These are phyloP conservation scores for Oreochromis mossambicus DNA, from an alignment of 2,797 vertebrate genomes.

Conservation along the genomic window DNA sequence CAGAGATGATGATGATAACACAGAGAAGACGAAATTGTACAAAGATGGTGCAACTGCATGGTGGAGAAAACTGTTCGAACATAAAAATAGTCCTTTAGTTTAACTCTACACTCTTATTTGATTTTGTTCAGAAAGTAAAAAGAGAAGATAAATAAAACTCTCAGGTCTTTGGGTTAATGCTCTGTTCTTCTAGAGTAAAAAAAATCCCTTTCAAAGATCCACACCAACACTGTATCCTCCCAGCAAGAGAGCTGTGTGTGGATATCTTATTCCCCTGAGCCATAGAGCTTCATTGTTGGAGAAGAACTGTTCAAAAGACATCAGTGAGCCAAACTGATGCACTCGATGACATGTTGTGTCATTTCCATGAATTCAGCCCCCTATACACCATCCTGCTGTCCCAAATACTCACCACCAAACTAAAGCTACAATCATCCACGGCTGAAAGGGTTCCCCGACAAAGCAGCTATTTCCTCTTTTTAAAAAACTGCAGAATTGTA, in stretches of 20 bases:
- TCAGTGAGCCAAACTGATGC: not conserved
- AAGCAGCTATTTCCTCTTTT: not conserved
- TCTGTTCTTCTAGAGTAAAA: not conserved
- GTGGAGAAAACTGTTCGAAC: not conserved
- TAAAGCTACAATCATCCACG: not conserved
- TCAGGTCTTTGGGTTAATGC: not conserved
- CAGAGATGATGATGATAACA: not conserved
- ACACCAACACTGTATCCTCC: not conserved
- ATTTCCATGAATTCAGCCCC: not conserved
- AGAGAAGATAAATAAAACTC: not conserved
- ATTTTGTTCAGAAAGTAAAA: not conserved
- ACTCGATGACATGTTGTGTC: not conserved
- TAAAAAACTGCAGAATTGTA: not conserved
- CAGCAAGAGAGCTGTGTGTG: not conserved
- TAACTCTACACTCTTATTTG: not conserved
- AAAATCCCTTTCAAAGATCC: not conserved
- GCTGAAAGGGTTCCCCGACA: not conserved
- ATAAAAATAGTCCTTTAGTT: not conserved
- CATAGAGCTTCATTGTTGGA: too few relatives aligned
- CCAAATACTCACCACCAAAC: not conserved
- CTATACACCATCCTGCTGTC: not conserved
- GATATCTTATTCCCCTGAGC: not conserved
- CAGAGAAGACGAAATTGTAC: not conserved
- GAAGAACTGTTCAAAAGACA: not conserved
- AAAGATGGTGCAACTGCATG: not conserved